Evolutionary conservation across 2,888 invertebrate species (phyloP), one percentile per base, ranked within the genome.

Genomic region (Polymixis flavicincta): DNA sequence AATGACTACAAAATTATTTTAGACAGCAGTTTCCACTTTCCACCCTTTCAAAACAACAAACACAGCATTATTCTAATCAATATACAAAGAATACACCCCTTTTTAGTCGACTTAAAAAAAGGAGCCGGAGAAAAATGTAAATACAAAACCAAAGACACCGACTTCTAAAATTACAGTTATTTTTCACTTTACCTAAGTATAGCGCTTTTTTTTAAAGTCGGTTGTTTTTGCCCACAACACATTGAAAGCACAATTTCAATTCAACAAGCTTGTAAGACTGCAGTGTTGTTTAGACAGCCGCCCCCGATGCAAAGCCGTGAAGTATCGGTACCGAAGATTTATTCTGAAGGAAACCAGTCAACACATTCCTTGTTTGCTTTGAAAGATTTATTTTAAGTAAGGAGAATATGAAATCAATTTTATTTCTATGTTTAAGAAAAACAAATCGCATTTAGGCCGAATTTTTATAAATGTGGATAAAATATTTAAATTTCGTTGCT

Each of bases 271-370:
- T 67, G 86, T 71, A 82, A 73, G 55, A 61, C 25, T 54, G 73
- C 73, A 63, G 74, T 72, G 73, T 74, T 80, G 74, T 79, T 77
- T 83, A 78, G 76, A 69, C 4, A 66, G 69, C 69, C 80, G 71
- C 25, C 48, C 48, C 9, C 50, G 65, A 83, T 83, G 88, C 86
- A 83, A 83, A 83, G 80, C 73, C 54, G 63, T 64, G 69, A 71
- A 76, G 70, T 67, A 60, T 69, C 57, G 22, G 67, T 48, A 25
- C 48, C 17, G 22, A 42, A 19, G 32, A 17, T 50, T 63, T 76
- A 66, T 48, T 57, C 45, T 13, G 3, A 52, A 55, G 28, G 59
- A 59, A 59, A 67, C 61, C 55, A 61, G 71, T 85, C 63, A 70
- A 82, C 83, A 76, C 25, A 74, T 70, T 55, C 28, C 59, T 64